Conservation (phyloP, 2,888 invertebrate species). For the Drosophila engyochracea region DNA sequence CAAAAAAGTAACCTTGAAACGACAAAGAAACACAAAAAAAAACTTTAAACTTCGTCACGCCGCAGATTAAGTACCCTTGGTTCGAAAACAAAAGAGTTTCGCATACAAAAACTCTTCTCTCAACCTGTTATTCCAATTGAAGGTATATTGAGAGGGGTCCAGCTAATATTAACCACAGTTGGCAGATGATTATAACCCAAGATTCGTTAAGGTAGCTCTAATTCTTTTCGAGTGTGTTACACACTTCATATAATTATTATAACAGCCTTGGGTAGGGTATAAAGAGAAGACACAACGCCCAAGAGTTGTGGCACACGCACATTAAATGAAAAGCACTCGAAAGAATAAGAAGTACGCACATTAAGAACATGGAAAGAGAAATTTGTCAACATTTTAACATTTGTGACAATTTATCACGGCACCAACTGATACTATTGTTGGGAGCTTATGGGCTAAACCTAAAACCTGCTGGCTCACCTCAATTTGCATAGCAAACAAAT, state of each 20-base stretch:
- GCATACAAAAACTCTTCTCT: not conserved
- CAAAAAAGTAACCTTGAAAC: constrained; percentile 73
- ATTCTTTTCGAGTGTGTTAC: not conserved
- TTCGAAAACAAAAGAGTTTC: not conserved
- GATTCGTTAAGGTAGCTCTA: not conserved
- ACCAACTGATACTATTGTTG: constrained; percentile 19
- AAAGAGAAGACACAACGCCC: constrained; percentile 3
- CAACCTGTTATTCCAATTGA: not conserved
- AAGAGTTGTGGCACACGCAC: constrained; percentile 44
- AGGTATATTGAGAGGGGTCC: not conserved
- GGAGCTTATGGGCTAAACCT: constrained; percentile 1
- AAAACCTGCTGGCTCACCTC: constrained; percentile 41
- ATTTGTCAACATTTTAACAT: constrained; percentile 39
- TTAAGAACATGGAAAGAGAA: constrained; percentile 70
- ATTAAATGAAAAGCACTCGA: constrained; percentile 45
- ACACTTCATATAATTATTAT: not conserved
- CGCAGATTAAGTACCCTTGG: not conserved
- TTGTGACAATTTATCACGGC: constrained; percentile 33
- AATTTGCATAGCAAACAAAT: constrained; percentile 66
- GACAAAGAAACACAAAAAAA: constrained; percentile 14
- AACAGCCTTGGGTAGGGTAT: not conserved
- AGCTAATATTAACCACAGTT: not conserved
- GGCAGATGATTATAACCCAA: not conserved
- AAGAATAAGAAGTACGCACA: constrained; percentile 35
- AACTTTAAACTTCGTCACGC: not conserved